Evolutionary conservation across 2,888 invertebrate species (phyloP).

Genomic region (Abrostola triplasia): DNA sequence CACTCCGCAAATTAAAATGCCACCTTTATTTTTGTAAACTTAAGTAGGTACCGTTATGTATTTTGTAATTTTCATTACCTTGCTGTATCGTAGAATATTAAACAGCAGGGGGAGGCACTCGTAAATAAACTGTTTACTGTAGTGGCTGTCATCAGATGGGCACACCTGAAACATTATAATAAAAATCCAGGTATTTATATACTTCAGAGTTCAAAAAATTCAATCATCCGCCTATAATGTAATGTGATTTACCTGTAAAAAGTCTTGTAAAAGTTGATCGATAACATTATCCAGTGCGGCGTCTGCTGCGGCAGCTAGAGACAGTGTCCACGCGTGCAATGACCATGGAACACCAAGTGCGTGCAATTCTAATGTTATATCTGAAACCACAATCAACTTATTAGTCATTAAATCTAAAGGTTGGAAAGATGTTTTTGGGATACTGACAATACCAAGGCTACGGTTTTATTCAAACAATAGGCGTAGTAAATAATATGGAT

Average conservation of each 20-base stretch:
- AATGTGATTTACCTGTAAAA: conserved; percentile 89
- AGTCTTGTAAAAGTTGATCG: conserved; percentile 96
- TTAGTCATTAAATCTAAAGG: too few relatives aligned
- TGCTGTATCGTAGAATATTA: conserved; percentile 96
- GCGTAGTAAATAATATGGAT: too few relatives aligned
- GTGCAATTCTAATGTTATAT: conserved; percentile 95
- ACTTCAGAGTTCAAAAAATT: background rate
- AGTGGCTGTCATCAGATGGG: conserved; percentile 92
- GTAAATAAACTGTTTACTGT: conserved; percentile 96
- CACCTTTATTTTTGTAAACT: too few relatives aligned
- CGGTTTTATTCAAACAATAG: background rate
- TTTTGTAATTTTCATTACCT: conserved; percentile 85
- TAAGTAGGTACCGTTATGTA: too few relatives aligned
- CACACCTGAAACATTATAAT: conserved; percentile 88
- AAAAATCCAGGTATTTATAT: background rate
- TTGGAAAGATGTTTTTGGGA: background rate
- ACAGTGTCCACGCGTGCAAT: conserved; percentile 97
- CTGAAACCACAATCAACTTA: conserved; percentile 73
- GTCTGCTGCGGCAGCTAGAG: conserved; percentile 95
- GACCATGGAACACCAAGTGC: conserved; percentile 97
- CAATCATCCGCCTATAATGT: background rate
- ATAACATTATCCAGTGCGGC: conserved; percentile 94
- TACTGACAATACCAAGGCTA: background rate
- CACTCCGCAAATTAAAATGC: too few relatives aligned
- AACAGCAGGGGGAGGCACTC: conserved; percentile 96